Conservation (phyloP, 2,888 invertebrate genomes). For the Tipula unca region DNA sequence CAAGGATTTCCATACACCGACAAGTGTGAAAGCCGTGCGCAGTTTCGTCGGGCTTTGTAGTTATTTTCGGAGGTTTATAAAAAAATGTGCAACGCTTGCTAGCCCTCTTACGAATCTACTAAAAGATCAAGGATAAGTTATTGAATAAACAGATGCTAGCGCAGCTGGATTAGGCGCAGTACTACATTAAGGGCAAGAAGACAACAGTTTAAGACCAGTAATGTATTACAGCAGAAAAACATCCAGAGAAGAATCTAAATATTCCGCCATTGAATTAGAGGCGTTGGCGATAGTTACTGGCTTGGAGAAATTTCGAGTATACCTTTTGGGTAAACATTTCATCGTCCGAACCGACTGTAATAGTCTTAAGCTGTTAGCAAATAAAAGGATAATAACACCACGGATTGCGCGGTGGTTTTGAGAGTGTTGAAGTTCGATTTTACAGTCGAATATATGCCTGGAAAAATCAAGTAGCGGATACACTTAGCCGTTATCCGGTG, state of each 20-base stretch:
- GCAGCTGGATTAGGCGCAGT: too few relatives aligned
- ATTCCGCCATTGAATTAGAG: neutral
- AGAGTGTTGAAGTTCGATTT: neutral
- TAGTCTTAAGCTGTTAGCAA: neutral
- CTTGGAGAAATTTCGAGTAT: neutral
- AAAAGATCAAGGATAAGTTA: too few relatives aligned
- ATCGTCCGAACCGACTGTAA: neutral
- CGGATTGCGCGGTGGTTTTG: neutral
- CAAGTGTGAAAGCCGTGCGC: too few relatives aligned
- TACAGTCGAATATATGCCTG: neutral
- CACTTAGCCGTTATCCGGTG: neutral
- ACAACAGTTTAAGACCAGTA: neutral
- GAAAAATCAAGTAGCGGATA: neutral
- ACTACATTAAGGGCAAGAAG: neutral
- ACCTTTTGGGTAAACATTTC: neutral
- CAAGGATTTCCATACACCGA: too few relatives aligned
- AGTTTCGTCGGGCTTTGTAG: too few relatives aligned
- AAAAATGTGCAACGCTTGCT: too few relatives aligned
- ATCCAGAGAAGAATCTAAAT: neutral
- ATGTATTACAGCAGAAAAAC: neutral
- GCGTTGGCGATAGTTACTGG: neutral
- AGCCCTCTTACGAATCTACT: too few relatives aligned
- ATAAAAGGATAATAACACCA: neutral
- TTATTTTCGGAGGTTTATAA: too few relatives aligned
- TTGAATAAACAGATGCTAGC: too few relatives aligned